These are phyloP conservation scores for Agrochola lychnidis DNA, from an alignment of 2,888 invertebrate genomes.

Conservation along the genomic window DNA sequence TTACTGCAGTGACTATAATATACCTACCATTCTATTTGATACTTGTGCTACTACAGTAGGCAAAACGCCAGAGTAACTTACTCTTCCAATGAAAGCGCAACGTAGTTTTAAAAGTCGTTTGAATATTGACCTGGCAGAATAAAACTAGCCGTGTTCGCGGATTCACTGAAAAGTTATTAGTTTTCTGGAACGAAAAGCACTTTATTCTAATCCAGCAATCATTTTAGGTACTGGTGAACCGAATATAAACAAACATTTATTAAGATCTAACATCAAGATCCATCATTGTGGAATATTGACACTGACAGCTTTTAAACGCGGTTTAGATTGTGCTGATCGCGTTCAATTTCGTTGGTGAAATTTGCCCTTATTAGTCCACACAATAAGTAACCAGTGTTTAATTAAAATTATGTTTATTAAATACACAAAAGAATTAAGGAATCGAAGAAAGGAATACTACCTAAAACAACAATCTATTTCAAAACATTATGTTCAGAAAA, in stretches of 20 bases:
- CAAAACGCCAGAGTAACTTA: conserved; percentile 47
- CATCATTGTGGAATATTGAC: background rate
- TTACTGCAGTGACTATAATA: conserved; percentile 7
- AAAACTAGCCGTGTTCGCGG: conserved; percentile 40
- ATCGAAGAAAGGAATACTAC: background rate
- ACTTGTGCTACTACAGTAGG: conserved; percentile 17
- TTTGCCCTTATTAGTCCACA: background rate
- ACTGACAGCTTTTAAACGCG: background rate
- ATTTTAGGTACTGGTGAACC: background rate
- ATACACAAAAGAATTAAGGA: background rate
- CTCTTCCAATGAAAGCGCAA: conserved; percentile 42
- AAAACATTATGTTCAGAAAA: conserved; percentile 14
- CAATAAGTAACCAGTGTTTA: background rate
- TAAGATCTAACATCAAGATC: background rate
- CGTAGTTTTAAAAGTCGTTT: conserved; percentile 50
- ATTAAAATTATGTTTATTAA: background rate
- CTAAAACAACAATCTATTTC: background rate
- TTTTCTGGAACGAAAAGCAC: conserved; percentile 27
- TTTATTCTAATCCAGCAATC: conserved; percentile 26
- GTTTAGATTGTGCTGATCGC: background rate
- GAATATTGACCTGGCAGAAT: conserved; percentile 52
- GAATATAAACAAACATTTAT: background rate
- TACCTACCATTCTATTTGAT: background rate
- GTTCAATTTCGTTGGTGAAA: background rate
- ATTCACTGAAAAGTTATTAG: conserved; percentile 42